Conservation (phyloP, 1,140 invertebrate genomes). For the Aradophagus sp. region DNA sequence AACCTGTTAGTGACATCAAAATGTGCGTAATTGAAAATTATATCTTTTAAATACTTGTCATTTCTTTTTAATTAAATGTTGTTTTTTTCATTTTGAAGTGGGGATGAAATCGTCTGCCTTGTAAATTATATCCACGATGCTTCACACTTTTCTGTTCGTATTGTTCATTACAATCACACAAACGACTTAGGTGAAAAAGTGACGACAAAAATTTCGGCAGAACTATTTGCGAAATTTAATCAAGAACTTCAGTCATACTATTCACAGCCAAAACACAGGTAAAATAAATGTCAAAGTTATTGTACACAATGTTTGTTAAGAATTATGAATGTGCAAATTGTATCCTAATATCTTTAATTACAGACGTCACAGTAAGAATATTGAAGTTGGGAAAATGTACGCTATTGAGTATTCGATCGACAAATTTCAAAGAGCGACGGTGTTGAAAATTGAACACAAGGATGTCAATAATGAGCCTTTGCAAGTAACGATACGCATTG, state of each 20-base stretch:
- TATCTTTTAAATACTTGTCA: background rate
- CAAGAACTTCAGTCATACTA: slow-evolving; percentile 25
- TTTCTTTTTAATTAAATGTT: background rate
- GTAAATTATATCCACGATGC: slow-evolving; percentile 64
- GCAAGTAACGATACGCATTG: slow-evolving; percentile 58
- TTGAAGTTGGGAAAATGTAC: slow-evolving; percentile 23
- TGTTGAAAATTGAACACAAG: slow-evolving; percentile 55
- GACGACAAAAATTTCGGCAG: slow-evolving; percentile 4
- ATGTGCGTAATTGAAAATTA: slow-evolving; percentile 48
- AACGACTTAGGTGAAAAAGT: slow-evolving; percentile 18
- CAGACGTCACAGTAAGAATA: slow-evolving; percentile 32
- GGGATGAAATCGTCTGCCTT: slow-evolving; percentile 62
- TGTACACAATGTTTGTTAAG: too few relatives aligned
- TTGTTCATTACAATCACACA: slow-evolving; percentile 59
- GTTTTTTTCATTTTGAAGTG: slow-evolving; percentile 48
- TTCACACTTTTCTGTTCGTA: slow-evolving; percentile 66
- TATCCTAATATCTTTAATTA: slow-evolving; percentile 6
- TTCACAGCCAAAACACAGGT: slow-evolving; percentile 18
- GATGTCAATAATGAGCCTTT: slow-evolving; percentile 36
- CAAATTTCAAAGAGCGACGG: slow-evolving; percentile 61
- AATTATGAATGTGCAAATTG: too few relatives aligned
- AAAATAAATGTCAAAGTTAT: background rate
- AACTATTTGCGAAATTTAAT: slow-evolving; percentile 1
- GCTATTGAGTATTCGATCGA: slow-evolving; percentile 9
- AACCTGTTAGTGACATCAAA: slow-evolving; percentile 57